These are phyloP conservation scores for Cynopterus sphinx DNA, from an alignment of 2,797 vertebrate genomes.

Conservation along the genomic window DNA sequence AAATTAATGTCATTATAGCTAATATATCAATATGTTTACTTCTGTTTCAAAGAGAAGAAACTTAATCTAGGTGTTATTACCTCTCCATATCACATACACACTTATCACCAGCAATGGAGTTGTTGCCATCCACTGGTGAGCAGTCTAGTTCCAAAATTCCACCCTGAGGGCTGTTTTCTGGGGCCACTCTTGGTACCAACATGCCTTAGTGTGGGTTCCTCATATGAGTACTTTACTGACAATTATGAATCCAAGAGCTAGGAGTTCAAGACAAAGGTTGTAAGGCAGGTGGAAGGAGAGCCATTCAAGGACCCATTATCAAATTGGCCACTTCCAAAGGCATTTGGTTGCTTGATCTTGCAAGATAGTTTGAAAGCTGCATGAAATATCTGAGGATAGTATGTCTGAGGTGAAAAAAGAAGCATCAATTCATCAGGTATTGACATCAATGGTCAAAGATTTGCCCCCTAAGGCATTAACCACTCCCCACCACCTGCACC, in stretches of 20 bases:
- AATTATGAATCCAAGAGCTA: not conserved
- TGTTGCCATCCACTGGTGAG: not conserved
- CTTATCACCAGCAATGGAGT: not conserved
- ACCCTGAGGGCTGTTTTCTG: not conserved
- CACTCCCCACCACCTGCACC: not conserved
- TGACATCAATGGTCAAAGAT: not conserved
- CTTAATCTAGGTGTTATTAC: not conserved
- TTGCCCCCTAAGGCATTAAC: not conserved
- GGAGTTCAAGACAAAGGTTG: not conserved
- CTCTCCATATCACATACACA: not conserved
- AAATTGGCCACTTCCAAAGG: not conserved
- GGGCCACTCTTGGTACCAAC: not conserved
- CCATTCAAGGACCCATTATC: not conserved
- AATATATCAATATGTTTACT: not conserved
- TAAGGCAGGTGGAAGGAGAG: not conserved
- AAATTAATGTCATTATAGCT: not conserved
- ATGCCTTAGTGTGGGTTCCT: not conserved
- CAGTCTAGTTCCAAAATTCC: not conserved
- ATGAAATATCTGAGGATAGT: not conserved
- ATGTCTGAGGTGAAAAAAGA: not conserved
- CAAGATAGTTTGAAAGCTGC: not conserved
- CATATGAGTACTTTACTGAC: not conserved
- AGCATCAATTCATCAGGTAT: not conserved
- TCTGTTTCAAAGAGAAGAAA: constrained; percentile 16
- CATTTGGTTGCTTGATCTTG: not conserved